Percentiles rank a stretch among this genome's conserved stretches.
Conservation (phyloP, 2,797 vertebrate species). For the Micrastur ruficollis region DNA sequence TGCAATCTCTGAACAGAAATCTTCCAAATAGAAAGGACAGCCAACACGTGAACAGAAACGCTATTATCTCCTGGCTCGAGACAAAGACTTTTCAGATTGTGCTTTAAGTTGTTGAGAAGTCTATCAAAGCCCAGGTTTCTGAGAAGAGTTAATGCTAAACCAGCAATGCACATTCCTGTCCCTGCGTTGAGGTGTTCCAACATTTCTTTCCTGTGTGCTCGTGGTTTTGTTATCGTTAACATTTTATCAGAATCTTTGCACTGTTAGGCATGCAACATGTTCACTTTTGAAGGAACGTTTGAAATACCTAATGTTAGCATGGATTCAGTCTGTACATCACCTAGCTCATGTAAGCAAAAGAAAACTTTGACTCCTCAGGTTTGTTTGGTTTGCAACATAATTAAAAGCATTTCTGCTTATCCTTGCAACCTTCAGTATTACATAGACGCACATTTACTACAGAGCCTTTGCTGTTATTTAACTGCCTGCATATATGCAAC, state of each 20-base stretch:
- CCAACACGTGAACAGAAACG: not conserved
- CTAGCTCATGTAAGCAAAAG: fast-evolving
- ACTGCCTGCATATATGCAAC: not conserved
- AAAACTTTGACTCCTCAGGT: not conserved
- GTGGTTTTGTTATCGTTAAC: not conserved
- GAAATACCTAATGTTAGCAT: not conserved
- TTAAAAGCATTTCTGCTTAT: not conserved
- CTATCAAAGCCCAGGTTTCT: not conserved
- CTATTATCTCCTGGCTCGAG: not conserved
- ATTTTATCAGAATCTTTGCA: not conserved
- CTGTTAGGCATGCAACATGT: too few relatives aligned
- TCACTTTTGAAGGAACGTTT: not conserved
- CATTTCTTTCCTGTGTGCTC: not conserved
- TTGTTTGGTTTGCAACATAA: not conserved
- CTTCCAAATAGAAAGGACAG: not conserved
- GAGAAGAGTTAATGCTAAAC: not conserved
- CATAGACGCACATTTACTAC: not conserved
- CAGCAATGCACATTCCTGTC: not conserved
- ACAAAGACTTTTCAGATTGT: not conserved
- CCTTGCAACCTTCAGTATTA: not conserved
- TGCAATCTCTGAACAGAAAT: not conserved
- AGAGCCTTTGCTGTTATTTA: not conserved
- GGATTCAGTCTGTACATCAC: not conserved
- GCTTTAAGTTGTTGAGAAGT: not conserved
- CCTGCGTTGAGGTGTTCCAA: fast-evolving